These are phyloP conservation scores for Lordiphosa stackelbergi DNA, from an alignment of 1,140 invertebrate genomes.

Conservation along the genomic window DNA sequence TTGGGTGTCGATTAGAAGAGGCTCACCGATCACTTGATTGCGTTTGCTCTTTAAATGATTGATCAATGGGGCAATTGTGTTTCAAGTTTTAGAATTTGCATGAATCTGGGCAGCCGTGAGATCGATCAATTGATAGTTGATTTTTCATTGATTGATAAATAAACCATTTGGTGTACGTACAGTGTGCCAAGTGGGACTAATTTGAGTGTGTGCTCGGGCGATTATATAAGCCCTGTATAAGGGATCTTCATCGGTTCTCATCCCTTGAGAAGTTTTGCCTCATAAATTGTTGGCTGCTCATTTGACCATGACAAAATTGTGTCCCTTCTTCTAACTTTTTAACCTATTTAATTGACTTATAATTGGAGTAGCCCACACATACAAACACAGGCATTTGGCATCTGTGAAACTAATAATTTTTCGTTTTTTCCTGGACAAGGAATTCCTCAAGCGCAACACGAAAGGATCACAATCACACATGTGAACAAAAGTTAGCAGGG, in stretches of 20 bases:
- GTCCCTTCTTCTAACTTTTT: conserved; percentile 68
- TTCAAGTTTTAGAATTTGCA: conserved; percentile 62
- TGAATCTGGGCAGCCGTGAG: conserved; percentile 49
- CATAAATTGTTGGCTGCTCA: conserved; percentile 61
- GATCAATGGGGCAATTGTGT: conserved; percentile 76
- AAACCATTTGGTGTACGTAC: conserved; percentile 33
- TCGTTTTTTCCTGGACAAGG: conserved; percentile 26
- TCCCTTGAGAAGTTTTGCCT: conserved; percentile 20
- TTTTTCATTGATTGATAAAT: conserved; percentile 67
- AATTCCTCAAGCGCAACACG: conserved; percentile 73
- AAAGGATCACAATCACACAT: conserved; percentile 49
- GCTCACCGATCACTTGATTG: conserved; percentile 39
- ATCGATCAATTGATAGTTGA: conserved; percentile 32
- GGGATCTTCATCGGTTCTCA: conserved; percentile 16
- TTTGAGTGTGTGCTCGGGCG: conserved; percentile 14
- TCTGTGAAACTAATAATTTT: conserved; percentile 75
- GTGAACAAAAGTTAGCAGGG: conserved; percentile 62
- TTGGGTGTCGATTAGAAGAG: conserved; percentile 65
- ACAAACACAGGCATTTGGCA: conserved; percentile 27
- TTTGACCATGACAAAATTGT: conserved; percentile 70
- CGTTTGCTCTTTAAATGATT: conserved; percentile 62
- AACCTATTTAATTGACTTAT: conserved; percentile 77
- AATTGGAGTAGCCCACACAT: conserved; percentile 68
- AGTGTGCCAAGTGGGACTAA: conserved; percentile 17
- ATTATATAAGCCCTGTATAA: conserved; percentile 39